These are phyloP conservation scores for Luscinia megarhynchos DNA, from an alignment of 2,797 vertebrate species.

Conservation along the genomic window DNA sequence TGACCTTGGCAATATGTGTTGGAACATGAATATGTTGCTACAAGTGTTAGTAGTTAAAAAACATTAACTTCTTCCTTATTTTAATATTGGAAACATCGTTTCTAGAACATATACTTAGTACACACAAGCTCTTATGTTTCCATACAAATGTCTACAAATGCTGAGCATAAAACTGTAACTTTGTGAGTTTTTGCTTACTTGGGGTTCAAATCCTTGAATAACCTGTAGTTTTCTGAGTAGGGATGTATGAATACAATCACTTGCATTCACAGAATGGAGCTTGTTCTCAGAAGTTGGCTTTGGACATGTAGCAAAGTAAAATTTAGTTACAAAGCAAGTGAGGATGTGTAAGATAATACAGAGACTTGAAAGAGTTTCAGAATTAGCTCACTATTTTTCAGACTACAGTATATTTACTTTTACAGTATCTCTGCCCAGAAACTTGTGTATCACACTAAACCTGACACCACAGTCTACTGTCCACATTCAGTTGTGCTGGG, in stretches of 20 bases:
- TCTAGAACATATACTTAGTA: background rate
- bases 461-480: background rate
- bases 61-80: background rate
- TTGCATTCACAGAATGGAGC: background rate
- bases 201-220: background rate
- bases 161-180: background rate
- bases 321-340: background rate
- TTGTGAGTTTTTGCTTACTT: background rate
- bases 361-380: background rate
- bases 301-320: background rate
- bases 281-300: background rate
- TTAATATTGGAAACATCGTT: background rate
- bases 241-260: fast-evolving
- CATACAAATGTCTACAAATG: background rate
- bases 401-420: background rate
- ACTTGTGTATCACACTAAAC: background rate
- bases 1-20: background rate
- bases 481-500: background rate
- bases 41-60: conserved; percentile 4
- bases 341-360: background rate
- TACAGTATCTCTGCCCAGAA: background rate
- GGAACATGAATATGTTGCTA: background rate
- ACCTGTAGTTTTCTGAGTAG: background rate
- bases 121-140: background rate
- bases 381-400: background rate